Base-by-base conservation (phyloP, 2,113 vertebrate species). In the Smithornis capensis region DNA sequence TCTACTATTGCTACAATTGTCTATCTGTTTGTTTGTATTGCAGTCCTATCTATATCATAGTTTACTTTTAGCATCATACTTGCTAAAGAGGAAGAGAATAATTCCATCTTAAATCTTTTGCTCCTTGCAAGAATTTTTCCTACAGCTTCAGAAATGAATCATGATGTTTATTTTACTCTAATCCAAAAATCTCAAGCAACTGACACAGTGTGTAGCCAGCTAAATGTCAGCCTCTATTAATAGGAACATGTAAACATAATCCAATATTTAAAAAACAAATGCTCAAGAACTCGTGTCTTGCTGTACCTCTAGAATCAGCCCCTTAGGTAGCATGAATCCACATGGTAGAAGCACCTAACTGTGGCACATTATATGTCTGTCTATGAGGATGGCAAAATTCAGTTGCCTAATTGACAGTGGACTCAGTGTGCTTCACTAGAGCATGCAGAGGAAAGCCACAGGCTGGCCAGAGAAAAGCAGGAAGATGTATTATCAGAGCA, bases 181-280 rank as follows among this genome's bases (percentile, higher is more conserved):
- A 91, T 83, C 31, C 75, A 82, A 75, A 42, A 91, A 84, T 50
- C 81, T 89, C 70, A 84, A 87, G 73, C 53, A 79, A 94, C 60
- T 87, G 68, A 93, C 83, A 92, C 77, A 87, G 64, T 78, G 14
- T 80, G 68, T 69, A 92, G 64, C 92, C 91, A 95, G 73, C 47
- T 92, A 92, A 92, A 95, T 91, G 89, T 91, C 76, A 84, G 13
- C 49, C 21, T 94, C 86, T 94, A 91, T 92, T 91, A 89, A 94
- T 87, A 91, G 49, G 24, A 93, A 60, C 80, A 75, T 57, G 81
- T 94, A 96, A 95, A 94, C 69, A 94, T 68, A 94, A 94, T 95
- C 44, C 74, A 94, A 81, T 94, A 96, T 96, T 95, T 84, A 84
- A 94, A 94, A 96, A 95, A 77, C 83, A 93, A 96, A 89, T 83